These are phyloP conservation scores for Lasioglossum morio DNA, from an alignment of 2,888 invertebrate genomes.

Conservation along the genomic window DNA sequence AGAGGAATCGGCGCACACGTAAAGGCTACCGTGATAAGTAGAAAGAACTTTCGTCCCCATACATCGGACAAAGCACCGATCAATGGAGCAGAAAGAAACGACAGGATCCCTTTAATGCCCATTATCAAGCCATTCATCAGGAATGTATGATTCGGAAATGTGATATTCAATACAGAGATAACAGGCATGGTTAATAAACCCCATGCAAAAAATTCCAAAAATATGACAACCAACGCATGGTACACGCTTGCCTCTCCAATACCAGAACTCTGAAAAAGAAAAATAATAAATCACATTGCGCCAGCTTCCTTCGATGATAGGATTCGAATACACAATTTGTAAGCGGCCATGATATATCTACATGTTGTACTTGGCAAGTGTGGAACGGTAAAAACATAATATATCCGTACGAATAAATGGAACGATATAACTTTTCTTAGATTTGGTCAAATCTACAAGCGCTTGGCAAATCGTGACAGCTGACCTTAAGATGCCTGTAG, in stretches of 20 bases:
- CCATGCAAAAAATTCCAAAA: conserved; percentile 99
- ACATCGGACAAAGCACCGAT: conserved; percentile 99
- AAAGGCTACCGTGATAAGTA: conserved; percentile 98
- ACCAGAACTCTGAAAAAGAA: conserved; percentile 90
- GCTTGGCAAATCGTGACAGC: conserved; percentile 67
- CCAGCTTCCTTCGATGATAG: conserved; percentile 10
- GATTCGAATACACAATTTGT: conserved; percentile 35
- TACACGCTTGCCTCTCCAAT: conserved; percentile 98
- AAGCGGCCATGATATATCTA: conserved; percentile 65
- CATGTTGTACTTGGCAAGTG: conserved; percentile 41
- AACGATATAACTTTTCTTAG: conserved; percentile 36
- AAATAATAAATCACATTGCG: conserved; percentile 29
- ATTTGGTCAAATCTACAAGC: conserved; percentile 56
- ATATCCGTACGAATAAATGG: conserved; percentile 19
- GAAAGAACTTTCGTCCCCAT: conserved; percentile 99
- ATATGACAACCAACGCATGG: conserved; percentile 99
- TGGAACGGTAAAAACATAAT: conserved; percentile 38
- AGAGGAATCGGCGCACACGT: conserved; percentile 99
- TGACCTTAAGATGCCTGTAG: conserved; percentile 84
- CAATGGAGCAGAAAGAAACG: conserved; percentile 98
- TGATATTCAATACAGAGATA: conserved; percentile 96
- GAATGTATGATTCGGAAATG: conserved; percentile 99
- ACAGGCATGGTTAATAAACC: conserved; percentile 99
- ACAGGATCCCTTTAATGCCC: conserved; percentile 98
- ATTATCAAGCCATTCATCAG: conserved; percentile 99